Conservation (phyloP, 2,888 invertebrate species). For the Colostygia pectinataria region DNA sequence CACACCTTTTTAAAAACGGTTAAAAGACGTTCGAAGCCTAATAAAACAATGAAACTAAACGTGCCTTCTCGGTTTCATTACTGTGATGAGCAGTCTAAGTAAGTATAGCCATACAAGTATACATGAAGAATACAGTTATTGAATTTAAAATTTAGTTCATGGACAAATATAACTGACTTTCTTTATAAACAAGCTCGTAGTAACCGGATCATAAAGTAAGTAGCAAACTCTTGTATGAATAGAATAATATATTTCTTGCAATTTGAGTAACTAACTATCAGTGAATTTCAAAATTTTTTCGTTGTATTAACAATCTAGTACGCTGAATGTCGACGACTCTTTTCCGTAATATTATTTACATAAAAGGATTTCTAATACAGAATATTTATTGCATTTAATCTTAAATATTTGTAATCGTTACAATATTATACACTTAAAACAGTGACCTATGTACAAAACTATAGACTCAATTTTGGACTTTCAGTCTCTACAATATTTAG, state of each 20-base stretch:
- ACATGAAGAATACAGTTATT: slow-evolving; percentile 7
- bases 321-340: slow-evolving; percentile 52
- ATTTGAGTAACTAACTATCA: slow-evolving; percentile 4
- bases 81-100: too few species aligned
- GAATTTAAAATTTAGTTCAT: slow-evolving; percentile 5
- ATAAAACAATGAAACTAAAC: slow-evolving; percentile 42
- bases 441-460: slow-evolving; percentile 80
- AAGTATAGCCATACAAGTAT: slow-evolving; percentile 10
- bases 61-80: neutral
- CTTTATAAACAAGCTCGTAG: slow-evolving; percentile 10
- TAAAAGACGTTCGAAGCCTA: slow-evolving; percentile 66
- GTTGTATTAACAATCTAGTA: slow-evolving; percentile 56
- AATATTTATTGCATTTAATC: slow-evolving; percentile 78
- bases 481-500: slow-evolving; percentile 79
- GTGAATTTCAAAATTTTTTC: slow-evolving; percentile 20
- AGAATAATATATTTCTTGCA: slow-evolving; percentile 8
- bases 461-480: slow-evolving; percentile 82
- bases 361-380: slow-evolving; percentile 73
- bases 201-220: slow-evolving; percentile 1
- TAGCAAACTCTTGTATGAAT: slow-evolving; percentile 2
- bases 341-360: slow-evolving; percentile 66
- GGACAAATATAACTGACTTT: slow-evolving; percentile 1
- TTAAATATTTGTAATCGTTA: slow-evolving; percentile 75
- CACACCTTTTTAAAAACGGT: slow-evolving; percentile 80
- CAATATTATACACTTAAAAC: slow-evolving; percentile 77